Percentiles rank a stretch among this genome's conserved stretches.
Conservation (phyloP, 2,113 vertebrate genomes). For the Hyperopisus bebe region DNA sequence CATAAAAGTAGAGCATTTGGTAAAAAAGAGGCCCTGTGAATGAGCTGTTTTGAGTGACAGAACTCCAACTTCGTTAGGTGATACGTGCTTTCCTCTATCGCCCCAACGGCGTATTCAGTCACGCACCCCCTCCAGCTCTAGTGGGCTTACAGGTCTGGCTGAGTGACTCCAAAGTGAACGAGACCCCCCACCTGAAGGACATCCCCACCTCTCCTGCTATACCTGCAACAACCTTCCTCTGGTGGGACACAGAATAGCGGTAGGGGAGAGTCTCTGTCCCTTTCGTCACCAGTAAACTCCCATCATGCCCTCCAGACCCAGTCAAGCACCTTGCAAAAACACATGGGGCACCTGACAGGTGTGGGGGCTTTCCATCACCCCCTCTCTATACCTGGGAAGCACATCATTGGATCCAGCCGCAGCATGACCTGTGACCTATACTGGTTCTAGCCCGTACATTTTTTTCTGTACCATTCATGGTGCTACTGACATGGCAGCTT, state of each 20-base stretch:
- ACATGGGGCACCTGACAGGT: neutral
- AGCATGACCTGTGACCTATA: conserved; percentile 63
- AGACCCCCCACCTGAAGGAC: neutral
- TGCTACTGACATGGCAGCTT: neutral
- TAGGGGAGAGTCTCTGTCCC: neutral
- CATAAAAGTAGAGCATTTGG: conserved; percentile 46
- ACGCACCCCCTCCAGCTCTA: neutral
- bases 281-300: neutral
- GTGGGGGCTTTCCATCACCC: neutral
- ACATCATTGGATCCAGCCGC: conserved; percentile 47
- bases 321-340: neutral
- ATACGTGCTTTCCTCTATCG: neutral
- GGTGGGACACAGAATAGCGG: neutral
- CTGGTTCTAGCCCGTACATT: conserved; percentile 62
- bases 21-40: conserved; percentile 45
- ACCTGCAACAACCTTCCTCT: neutral
- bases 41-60: conserved; percentile 33
- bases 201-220: neutral
- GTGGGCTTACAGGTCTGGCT: neutral
- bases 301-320: neutral
- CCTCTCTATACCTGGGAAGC: neutral
- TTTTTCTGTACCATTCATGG: neutral
- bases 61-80: neutral
- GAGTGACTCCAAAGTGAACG: neutral
- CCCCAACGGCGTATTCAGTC: neutral